These are phyloP conservation scores for Pipistrellus pipistrellus DNA, from an alignment of 2,797 vertebrate species.

Conservation along the genomic window DNA sequence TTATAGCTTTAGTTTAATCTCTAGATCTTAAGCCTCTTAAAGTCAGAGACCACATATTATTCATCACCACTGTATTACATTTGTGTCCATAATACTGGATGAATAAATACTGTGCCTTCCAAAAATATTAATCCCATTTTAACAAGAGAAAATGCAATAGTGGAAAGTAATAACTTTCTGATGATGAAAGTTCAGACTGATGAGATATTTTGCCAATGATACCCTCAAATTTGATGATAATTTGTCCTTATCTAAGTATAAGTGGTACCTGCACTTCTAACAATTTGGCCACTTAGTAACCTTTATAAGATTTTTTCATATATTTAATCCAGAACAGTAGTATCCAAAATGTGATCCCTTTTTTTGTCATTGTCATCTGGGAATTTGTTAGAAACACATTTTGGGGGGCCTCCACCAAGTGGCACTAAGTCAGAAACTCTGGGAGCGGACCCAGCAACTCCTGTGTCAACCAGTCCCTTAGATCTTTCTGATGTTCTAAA, in stretches of 20 bases:
- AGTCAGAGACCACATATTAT: neutral
- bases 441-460: neutral
- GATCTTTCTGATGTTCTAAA: neutral
- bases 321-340: neutral
- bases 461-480: neutral
- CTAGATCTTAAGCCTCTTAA: neutral
- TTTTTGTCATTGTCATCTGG: neutral
- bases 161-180: neutral
- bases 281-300: neutral
- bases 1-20: neutral
- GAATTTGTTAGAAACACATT: neutral
- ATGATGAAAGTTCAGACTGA: neutral
- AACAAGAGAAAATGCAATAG: neutral
- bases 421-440: neutral
- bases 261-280: neutral
- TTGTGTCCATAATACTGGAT: neutral
- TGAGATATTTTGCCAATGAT: neutral
- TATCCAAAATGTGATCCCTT: neutral
- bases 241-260: neutral
- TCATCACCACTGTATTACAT: neutral
- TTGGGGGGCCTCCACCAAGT: neutral
- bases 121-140: neutral
- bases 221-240: neutral
- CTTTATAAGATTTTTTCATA: neutral
- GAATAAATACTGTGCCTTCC: neutral